phyloP scores from a whole-genome alignment of 1,140 invertebrate species.

The Bombyx mandarina region DNA sequence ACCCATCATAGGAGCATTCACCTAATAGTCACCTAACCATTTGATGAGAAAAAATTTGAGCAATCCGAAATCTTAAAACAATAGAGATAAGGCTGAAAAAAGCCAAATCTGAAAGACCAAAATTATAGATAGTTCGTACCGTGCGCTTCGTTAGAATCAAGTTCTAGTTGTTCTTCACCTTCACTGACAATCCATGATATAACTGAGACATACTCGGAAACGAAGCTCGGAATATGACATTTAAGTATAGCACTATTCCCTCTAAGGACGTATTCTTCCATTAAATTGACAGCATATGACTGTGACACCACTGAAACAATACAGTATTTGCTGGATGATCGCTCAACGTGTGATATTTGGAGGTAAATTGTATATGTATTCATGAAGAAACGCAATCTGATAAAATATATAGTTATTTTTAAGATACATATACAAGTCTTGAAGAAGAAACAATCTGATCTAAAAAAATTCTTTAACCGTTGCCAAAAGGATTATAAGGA shows the following conservation, averaged over 20 bases:
- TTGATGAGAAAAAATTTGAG: not conserved
- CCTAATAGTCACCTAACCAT: slow-evolving; percentile 22
- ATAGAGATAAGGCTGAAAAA: not conserved
- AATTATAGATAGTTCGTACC: slow-evolving; percentile 68
- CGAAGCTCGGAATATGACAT: slow-evolving; percentile 94
- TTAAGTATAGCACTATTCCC: slow-evolving; percentile 92
- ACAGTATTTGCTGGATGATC: slow-evolving; percentile 1
- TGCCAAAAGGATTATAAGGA: slow-evolving; percentile 5
- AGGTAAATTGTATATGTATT: not conserved
- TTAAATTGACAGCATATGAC: slow-evolving; percentile 89
- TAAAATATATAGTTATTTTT: too few species aligned
- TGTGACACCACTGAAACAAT: slow-evolving; percentile 88
- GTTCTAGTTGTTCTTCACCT: slow-evolving; percentile 50
- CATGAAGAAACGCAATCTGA: too few species aligned
- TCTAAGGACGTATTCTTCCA: slow-evolving; percentile 91
- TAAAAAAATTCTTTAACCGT: too few species aligned
- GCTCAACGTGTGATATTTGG: not conserved
- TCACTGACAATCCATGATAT: slow-evolving; percentile 88
- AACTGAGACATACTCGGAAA: slow-evolving; percentile 89
- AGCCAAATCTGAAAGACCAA: not conserved
- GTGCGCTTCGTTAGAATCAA: slow-evolving; percentile 74
- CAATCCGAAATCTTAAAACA: not conserved
- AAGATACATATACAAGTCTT: too few species aligned
- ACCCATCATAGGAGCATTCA: slow-evolving; percentile 32
- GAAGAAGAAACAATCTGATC: too few species aligned